A percentile compares a stretch with the other conserved stretches of the same genome.
These are phyloP conservation scores for Camarhynchus parvulus DNA, from an alignment of 2,113 vertebrate species.

Conservation along the genomic window DNA sequence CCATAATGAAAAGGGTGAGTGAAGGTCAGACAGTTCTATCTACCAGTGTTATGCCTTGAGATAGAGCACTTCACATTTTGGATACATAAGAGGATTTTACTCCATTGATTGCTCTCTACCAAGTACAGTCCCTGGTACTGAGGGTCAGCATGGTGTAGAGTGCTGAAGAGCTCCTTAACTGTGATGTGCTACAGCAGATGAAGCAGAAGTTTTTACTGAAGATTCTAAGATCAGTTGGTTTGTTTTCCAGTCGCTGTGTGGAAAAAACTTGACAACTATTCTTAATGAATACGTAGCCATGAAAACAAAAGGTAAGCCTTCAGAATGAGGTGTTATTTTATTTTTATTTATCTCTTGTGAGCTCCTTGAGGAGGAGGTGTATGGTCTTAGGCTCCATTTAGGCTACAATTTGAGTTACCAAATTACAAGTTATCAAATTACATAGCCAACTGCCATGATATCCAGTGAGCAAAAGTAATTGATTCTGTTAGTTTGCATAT, in stretches of 20 bases:
- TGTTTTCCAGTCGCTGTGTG: slow-evolving; percentile 90
- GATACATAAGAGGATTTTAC: not conserved
- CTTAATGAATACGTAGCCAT: slow-evolving; percentile 93
- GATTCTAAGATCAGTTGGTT: not conserved
- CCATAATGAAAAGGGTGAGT: not conserved
- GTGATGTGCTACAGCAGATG: not conserved
- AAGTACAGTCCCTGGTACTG: not conserved
- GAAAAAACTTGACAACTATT: slow-evolving; percentile 94
- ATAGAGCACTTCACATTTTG: not conserved
- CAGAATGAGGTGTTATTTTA: not conserved
- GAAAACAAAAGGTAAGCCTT: slow-evolving; percentile 91
- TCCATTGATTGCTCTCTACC: not conserved
- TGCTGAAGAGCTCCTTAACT: not conserved
- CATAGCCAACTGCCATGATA: not conserved
- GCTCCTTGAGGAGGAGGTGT: not conserved
- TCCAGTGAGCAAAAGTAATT: not conserved
- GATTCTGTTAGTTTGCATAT: not conserved
- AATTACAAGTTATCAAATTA: not conserved
- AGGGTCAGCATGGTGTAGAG: not conserved
- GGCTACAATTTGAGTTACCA: not conserved
- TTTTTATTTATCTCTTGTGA: not conserved
- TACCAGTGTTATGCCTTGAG: not conserved
- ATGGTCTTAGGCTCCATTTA: not conserved
- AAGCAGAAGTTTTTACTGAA: not conserved
- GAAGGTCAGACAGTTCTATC: not conserved